Conservation (phyloP, 2,797 vertebrate genomes). For the Hydrophis major region DNA sequence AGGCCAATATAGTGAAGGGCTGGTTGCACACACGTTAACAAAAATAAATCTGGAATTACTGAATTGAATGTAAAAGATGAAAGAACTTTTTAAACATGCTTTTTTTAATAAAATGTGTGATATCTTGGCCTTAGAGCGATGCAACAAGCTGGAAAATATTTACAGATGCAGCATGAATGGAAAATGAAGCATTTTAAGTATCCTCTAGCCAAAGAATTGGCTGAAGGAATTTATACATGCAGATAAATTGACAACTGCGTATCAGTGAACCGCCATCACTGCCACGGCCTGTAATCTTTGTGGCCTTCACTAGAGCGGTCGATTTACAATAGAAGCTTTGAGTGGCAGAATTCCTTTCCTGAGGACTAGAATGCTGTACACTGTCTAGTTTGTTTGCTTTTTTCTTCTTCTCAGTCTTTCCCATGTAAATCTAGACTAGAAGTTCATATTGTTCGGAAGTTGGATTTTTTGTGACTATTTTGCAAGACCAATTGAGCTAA, state of each 20-base stretch:
- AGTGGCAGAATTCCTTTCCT: neutral
- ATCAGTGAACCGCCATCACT: neutral
- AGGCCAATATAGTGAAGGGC: slow-evolving; percentile 21
- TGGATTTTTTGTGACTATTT: neutral
- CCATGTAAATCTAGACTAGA: neutral
- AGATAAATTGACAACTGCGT: no score
- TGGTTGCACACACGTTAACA: neutral
- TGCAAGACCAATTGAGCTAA: neutral
- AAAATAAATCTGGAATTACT: slow-evolving; percentile 31
- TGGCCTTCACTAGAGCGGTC: neutral
- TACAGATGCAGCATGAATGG: neutral
- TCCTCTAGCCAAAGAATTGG: neutral
- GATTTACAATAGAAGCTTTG: neutral
- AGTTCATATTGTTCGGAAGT: neutral
- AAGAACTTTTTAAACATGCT: neutral
- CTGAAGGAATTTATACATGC: neutral
- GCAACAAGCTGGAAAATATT: neutral
- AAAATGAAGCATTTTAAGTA: neutral
- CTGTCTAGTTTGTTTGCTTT: neutral
- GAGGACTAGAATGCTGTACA: neutral
- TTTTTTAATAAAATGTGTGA: neutral
- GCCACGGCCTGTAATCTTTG: neutral
- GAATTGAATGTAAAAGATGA: slow-evolving; percentile 11
- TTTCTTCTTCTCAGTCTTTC: neutral
- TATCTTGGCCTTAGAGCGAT: neutral